Evolutionary conservation across 1,140 invertebrate genomes (phyloP).

Genomic region (Lepeophtheirus salmonis): DNA sequence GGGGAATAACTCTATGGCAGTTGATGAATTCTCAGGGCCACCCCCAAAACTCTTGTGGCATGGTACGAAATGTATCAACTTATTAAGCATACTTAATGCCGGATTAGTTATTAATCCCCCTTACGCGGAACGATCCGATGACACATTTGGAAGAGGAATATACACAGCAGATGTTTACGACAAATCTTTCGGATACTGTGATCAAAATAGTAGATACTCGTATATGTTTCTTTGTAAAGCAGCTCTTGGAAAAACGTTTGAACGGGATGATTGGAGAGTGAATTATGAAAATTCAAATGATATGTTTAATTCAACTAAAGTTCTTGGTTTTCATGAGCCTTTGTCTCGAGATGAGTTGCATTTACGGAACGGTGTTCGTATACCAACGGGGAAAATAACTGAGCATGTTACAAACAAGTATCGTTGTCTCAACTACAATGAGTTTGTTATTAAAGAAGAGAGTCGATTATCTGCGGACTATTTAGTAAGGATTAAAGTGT

Average conservation of each 20-base stretch:
- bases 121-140: constrained; percentile 26
- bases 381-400: not conserved
- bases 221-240: not conserved
- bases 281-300: no score
- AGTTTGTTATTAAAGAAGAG: not conserved
- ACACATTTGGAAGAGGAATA: constrained; percentile 26
- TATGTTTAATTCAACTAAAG: not conserved
- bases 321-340: not conserved
- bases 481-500: constrained; percentile 1
- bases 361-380: not conserved
- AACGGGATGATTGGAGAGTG: not conserved
- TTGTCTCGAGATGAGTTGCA: not conserved
- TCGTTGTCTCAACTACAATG: not conserved
- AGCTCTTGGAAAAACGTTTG: not conserved
- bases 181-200: not conserved
- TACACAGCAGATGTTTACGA: constrained; percentile 16
- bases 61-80: constrained; percentile 28
- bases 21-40: constrained; percentile 17
- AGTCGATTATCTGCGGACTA: not conserved
- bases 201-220: constrained; percentile 14
- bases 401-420: not conserved
- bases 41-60: constrained; percentile 30
- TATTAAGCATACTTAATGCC: constrained; percentile 28
- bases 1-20: constrained; percentile 18
- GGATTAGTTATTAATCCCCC: constrained; percentile 29